Percentiles rank a stretch among this genome's conserved stretches.
Evolutionary conservation across 2,113 vertebrate genomes (phyloP).

Genomic region (Cyprinodon tularosa): DNA sequence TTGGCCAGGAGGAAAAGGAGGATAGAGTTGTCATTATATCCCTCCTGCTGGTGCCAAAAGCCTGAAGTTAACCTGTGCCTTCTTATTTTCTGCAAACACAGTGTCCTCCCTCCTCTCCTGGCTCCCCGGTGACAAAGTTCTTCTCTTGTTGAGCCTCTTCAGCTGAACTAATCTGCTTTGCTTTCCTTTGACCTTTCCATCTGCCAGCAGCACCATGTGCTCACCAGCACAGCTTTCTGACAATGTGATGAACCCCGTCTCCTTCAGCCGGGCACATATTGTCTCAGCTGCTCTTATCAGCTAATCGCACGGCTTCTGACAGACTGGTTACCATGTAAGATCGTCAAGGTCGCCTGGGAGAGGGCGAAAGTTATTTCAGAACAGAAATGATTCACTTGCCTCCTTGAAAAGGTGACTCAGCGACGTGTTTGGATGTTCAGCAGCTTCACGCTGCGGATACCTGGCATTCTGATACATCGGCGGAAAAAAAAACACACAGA

Average conservation of each 20-base stretch:
- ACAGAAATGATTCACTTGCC: constrained; percentile 39
- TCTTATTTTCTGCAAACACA: neutral
- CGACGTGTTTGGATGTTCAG: neutral
- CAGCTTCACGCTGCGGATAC: constrained; percentile 1
- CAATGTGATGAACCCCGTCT: constrained; percentile 52
- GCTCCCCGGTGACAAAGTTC: constrained; percentile 61
- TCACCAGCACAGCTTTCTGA: constrained; percentile 43
- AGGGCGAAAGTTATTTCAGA: constrained; percentile 45
- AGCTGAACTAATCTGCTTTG: constrained; percentile 69
- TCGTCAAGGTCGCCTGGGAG: constrained; percentile 51
- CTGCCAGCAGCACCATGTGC: constrained; percentile 50
- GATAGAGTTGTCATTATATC: constrained; percentile 10
- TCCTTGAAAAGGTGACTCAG: constrained; percentile 31
- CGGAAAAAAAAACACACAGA: neutral
- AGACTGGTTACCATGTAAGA: constrained; percentile 54
- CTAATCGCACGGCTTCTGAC: constrained; percentile 24
- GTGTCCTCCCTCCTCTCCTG: constrained; percentile 34
- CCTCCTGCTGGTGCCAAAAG: constrained; percentile 3
- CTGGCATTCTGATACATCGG: neutral
- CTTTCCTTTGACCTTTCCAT: constrained; percentile 69
- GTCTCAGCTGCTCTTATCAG: constrained; percentile 48
- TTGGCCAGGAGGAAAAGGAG: neutral
- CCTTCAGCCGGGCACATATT: constrained; percentile 45
- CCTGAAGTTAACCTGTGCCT: constrained; percentile 4
- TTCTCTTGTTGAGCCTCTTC: constrained; percentile 57